A percentile compares a stretch with the other conserved stretches of the same genome.
Evolutionary conservation across 2,888 invertebrate genomes (phyloP).

Genomic region (Artemia sp.): DNA sequence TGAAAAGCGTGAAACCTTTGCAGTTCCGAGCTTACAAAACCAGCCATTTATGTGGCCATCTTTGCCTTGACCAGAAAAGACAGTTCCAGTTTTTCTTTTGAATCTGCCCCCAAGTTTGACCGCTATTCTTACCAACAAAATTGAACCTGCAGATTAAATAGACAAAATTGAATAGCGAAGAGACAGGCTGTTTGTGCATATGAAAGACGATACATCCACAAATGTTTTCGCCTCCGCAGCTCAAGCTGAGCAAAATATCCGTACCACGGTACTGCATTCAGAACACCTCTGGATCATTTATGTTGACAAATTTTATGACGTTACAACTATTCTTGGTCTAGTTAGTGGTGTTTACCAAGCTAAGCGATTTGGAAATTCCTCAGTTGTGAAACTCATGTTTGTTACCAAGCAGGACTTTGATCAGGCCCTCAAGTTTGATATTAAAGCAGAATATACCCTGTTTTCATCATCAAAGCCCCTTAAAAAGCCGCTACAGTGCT

Average conservation of each 20-base stretch:
- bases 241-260: constrained; percentile 2
- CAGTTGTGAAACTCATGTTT: not conserved
- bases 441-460: constrained; percentile 5
- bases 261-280: not conserved
- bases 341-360: not conserved
- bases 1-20: not conserved
- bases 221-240: constrained; percentile 1
- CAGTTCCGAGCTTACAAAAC: not conserved
- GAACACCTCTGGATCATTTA: not conserved
- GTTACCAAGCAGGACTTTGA: not conserved
- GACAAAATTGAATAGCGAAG: not conserved
- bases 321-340: not conserved
- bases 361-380: constrained; percentile 12
- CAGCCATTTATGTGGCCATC: not conserved
- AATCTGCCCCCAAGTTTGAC: constrained; percentile 7
- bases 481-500: constrained; percentile 6
- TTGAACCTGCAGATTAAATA: constrained; percentile 1
- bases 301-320: not conserved
- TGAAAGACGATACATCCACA: not conserved
- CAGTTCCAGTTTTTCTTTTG: not conserved
- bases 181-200: not conserved
- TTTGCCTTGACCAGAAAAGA: not conserved
- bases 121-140: not conserved
- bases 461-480: constrained; percentile 1
- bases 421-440: not conserved